Conservation (phyloP, 2,113 vertebrate species). For the Mustela lutreola region DNA sequence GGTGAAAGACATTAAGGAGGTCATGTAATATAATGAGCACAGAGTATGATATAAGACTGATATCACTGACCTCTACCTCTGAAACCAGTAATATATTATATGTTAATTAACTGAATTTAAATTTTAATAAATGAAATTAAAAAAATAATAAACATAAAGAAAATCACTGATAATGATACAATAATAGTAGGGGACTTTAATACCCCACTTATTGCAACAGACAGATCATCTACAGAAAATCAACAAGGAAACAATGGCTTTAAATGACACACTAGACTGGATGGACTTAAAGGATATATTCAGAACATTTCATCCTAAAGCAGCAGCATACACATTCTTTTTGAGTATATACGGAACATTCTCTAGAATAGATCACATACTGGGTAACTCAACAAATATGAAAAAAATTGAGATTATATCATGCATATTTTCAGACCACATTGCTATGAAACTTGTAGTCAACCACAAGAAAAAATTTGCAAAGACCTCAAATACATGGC, state of each 20-base stretch:
- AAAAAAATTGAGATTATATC: neutral
- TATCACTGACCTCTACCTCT: too few relatives aligned
- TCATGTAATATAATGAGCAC: too few relatives aligned
- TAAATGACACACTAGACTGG: neutral
- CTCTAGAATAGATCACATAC: neutral
- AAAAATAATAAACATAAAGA: neutral
- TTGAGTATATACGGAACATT: neutral
- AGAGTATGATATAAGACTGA: too few relatives aligned
- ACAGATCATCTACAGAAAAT: neutral
- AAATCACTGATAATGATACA: neutral
- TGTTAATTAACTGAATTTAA: too few relatives aligned
- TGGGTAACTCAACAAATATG: neutral
- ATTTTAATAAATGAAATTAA: too few relatives aligned
- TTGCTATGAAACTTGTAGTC: neutral
- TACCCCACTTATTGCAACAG: neutral
- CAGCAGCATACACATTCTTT: neutral
- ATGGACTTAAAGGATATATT: neutral
- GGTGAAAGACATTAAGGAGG: too few relatives aligned
- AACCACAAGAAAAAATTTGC: neutral
- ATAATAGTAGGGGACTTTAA: neutral
- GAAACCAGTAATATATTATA: too few relatives aligned
- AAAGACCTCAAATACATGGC: neutral
- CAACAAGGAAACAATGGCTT: neutral
- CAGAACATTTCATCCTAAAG: neutral
- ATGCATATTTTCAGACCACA: neutral